phyloP scores from a whole-genome alignment of 2,888 invertebrate species.

The Hypselothyrea guttata region DNA sequence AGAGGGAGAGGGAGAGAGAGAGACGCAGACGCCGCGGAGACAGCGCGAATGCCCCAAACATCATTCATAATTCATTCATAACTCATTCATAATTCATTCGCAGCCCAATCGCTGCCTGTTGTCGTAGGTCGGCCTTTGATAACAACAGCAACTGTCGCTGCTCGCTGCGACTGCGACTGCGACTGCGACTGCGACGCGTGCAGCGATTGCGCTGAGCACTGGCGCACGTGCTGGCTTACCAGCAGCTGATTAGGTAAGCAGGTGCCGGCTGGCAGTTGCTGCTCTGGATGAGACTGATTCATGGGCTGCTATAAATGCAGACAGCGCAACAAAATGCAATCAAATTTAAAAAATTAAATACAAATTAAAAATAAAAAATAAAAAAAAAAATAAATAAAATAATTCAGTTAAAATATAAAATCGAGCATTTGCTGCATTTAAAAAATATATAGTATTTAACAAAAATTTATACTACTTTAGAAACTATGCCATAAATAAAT shows the following conservation, averaged over 20 bases:
- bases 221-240: conserved; percentile 32
- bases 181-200: not conserved
- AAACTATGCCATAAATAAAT: too few species aligned
- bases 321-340: too few species aligned
- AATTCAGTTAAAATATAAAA: too few species aligned
- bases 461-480: too few species aligned
- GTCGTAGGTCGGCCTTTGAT: conserved; percentile 65
- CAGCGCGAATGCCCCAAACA: conserved; percentile 65
- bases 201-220: conserved; percentile 6
- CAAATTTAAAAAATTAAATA: too few species aligned
- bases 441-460: too few species aligned
- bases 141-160: not conserved
- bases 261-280: conserved; percentile 17
- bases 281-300: not conserved
- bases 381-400: too few species aligned
- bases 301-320: too few species aligned
- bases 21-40: conserved; percentile 39
- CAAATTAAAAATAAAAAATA: too few species aligned
- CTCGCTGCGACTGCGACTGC: not conserved
- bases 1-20: not conserved
- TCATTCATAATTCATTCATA: conserved; percentile 55
- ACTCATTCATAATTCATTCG: conserved; percentile 7
- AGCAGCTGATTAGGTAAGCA: not conserved
- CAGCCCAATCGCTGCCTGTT: conserved; percentile 37
- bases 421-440: too few species aligned